A percentile compares a stretch with the other conserved stretches of the same genome.
Evolutionary conservation across 2,888 invertebrate species (phyloP).

Genomic region (Therioaphis trifolii): DNA sequence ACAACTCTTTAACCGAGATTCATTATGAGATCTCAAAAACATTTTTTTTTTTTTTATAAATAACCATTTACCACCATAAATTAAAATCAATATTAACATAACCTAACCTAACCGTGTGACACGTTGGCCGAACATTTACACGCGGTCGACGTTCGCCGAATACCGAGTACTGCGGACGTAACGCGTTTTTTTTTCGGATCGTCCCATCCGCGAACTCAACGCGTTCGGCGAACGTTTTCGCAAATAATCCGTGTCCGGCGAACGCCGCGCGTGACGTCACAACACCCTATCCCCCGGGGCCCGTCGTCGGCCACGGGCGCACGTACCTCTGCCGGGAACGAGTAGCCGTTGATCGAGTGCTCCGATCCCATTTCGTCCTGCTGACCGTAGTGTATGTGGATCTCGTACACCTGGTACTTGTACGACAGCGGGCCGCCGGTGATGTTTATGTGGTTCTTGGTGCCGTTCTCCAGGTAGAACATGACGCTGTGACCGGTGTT

Average conservation of each 20-base stretch:
- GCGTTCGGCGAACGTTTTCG: no score
- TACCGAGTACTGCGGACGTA: no score
- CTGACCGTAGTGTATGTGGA: constrained; percentile 93
- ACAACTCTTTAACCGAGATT: not conserved
- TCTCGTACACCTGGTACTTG: constrained; percentile 93
- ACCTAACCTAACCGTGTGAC: no score
- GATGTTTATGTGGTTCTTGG: constrained; percentile 88
- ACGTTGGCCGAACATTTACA: no score
- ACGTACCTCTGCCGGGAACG: constrained; percentile 96
- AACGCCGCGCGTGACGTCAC: no score
- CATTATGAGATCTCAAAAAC: not conserved
- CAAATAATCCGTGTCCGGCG: no score
- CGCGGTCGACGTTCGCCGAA: no score
- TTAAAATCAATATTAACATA: no score
- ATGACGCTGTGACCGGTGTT: constrained; percentile 96
- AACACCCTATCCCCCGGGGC: no score
- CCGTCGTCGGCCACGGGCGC: not conserved
- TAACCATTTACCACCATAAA: no score
- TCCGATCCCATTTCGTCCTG: constrained; percentile 94
- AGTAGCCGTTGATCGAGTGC: constrained; percentile 94
- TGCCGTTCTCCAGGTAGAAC: constrained; percentile 88
- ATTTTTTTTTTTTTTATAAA: not conserved
- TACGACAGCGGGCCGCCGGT: constrained; percentile 96
- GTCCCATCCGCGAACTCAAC: no score
- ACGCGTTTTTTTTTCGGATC: no score